Evolutionary conservation across 2,888 invertebrate genomes (phyloP).

Genomic region (Drosophila stalkeri): DNA sequence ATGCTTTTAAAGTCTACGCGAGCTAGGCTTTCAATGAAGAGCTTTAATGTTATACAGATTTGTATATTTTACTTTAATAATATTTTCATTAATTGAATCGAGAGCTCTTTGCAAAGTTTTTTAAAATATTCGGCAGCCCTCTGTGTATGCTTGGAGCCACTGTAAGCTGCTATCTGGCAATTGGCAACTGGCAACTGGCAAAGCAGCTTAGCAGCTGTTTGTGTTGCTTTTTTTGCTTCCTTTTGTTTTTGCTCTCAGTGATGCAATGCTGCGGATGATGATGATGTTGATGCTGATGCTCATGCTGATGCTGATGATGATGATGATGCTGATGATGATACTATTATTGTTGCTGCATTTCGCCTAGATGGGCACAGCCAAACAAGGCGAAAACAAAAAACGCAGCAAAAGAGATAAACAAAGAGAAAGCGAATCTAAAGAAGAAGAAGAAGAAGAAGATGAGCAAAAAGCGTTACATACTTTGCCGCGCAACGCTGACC

Average conservation of each 20-base stretch:
- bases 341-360: conserved; percentile 16
- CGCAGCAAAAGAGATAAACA: conserved; percentile 2
- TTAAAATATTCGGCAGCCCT: neutral
- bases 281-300: conserved; percentile 9
- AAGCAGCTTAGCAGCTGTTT: conserved; percentile 47
- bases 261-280: conserved; percentile 32
- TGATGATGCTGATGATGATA: conserved; percentile 3
- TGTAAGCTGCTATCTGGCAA: conserved; percentile 26
- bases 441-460: neutral
- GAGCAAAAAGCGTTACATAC: conserved; percentile 43
- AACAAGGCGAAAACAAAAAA: conserved; percentile 17
- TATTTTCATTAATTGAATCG: too few relatives aligned
- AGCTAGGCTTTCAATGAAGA: too few relatives aligned
- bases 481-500: conserved; percentile 52
- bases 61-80: too few relatives aligned
- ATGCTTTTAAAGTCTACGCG: too few relatives aligned
- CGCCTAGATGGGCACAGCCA: conserved; percentile 20
- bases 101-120: neutral
- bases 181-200: conserved; percentile 34
- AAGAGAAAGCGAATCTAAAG: conserved; percentile 4
- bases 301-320: conserved; percentile 7
- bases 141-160: conserved; percentile 16
- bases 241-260: conserved; percentile 17
- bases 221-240: conserved; percentile 10
- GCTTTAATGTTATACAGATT: too few relatives aligned